Base-by-base conservation (phyloP, 1,140 invertebrate genomes). In the Heterodera schachtii region DNA sequence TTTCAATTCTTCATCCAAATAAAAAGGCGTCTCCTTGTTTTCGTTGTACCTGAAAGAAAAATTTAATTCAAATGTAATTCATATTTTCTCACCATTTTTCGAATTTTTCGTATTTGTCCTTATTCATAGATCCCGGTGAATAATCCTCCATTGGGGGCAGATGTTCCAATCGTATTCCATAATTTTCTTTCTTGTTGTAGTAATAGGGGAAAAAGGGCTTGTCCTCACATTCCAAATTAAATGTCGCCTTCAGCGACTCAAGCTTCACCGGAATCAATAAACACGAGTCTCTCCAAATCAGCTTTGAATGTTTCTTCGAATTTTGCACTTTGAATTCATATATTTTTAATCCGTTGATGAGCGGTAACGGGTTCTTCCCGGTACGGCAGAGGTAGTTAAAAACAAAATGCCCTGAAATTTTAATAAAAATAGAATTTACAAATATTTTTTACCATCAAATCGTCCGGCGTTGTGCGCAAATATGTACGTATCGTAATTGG, bases 1-100 rank as follows among this genome's bases (percentile, higher is more conserved):
- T 9, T 16, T 41, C 69, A 71, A 31, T 31, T 71, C 69, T 9
- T 71, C 69, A 9, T n/a, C n/a, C 69, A 71, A 16, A 46, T 71
- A 71, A 71, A 71, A 71, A 11, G 69, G 69, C 69, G 69, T 71
- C 44, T 71, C 44, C 44, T 31, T 71, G 2, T 71, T 71, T 16
- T 3, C 69, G 31, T 71, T 46, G 21, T 71, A 71, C 69, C 47
- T 49, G 47, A 49, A 49, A 9, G n/a, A n/a, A n/a, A n/a, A n/a
- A n/a, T n/a, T n/a, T n/a, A 49, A 6, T 49, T 49, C 9, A 49
- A 6, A 49, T 49, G 4, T 49, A 49, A 49, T 69, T 69, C 6
- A 21, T 6, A 21, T 5, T 16, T 41, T 6, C 66, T 6, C 16
- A 69, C 66, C 69, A 71, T 9, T 71, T 7, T 21, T 43, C 44